phyloP scores from a whole-genome alignment of 2,113 vertebrate genomes.

The Psephotus haematonotus region DNA sequence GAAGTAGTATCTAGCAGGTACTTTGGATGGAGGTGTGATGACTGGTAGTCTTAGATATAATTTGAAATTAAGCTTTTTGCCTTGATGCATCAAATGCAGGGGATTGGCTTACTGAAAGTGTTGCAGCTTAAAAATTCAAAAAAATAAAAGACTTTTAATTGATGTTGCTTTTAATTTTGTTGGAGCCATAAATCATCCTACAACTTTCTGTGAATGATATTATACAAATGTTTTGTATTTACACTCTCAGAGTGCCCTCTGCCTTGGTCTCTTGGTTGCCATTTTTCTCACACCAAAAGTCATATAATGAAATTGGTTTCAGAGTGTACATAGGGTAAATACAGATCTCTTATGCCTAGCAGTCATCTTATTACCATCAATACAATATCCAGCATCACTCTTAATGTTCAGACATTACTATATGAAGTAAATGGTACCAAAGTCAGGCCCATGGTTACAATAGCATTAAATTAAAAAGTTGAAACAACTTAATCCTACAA shows the following conservation, averaged over 20 bases:
- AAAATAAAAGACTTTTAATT: slow-evolving; percentile 35
- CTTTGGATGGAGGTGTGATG: neutral
- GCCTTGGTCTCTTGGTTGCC: neutral
- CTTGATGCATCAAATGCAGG: neutral
- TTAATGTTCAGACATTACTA: neutral
- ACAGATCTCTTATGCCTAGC: neutral
- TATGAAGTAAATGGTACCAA: neutral
- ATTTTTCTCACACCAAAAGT: slow-evolving; percentile 2
- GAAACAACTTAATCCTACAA: neutral
- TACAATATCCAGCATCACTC: neutral
- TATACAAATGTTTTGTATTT: neutral
- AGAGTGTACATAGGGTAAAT: neutral
- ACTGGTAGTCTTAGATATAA: neutral
- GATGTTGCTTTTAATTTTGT: slow-evolving; percentile 57
- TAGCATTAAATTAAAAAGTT: neutral
- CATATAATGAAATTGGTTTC: slow-evolving; percentile 31
- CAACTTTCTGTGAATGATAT: neutral
- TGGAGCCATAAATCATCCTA: slow-evolving; percentile 40
- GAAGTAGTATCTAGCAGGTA: neutral
- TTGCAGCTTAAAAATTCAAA: slow-evolving; percentile 20
- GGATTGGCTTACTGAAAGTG: neutral
- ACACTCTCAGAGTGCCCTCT: neutral
- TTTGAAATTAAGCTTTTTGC: neutral
- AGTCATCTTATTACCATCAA: neutral
- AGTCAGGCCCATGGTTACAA: neutral